Base-by-base conservation (phyloP, 1,140 invertebrate genomes). In the Caerostris darwini region DNA sequence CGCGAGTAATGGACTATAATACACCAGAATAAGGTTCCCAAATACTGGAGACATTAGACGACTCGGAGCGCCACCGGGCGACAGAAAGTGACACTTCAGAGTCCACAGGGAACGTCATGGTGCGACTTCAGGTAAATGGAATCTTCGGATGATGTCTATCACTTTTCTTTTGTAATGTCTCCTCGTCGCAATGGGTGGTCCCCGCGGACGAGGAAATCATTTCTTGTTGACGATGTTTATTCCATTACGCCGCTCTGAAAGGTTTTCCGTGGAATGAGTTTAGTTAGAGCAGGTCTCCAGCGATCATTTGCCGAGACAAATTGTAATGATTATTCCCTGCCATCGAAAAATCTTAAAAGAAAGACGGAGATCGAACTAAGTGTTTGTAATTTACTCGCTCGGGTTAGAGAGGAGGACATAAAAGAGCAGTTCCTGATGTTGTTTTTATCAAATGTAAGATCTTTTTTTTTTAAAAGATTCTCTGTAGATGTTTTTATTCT, bases 111-210 rank as follows among this genome's bases (percentile, higher is more conserved):
- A 50, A 71, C 57, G 61, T 8, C 50, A 59, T 50, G 58, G 58
- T 87, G 17, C 61, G 61, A 64, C 61, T 12, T 12, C 87, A 89
- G 87, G 87, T 89, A 89, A 89, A 89, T 89, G 87, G 87, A 89
- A 69, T 89, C 87, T 71, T 56, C 53, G 64, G 87, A 71, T 89
- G 87, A 89, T 89, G 87, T 89, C 87, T 69, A 89, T 89, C 87
- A 69, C 87, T 89, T 89, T 89, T 89, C 87, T 89, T 83, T 89
- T 89, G 87, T 89, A 89, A 69, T 64, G 87, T 71, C 59, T 89
- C 61, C n/a, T 53, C 61, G 59, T 89, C 87, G 59, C 87, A 53
- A 71, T 67, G 59, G 87, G 59, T 54, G 59, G 87, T 89, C 87
- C 64, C 85, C 58, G 3, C 14, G 59, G 87, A 17, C 34, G 53